Evolutionary conservation across 2,888 invertebrate genomes (phyloP), one percentile per base, ranked within the genome.

Genomic region (Urechis unicinctus): DNA sequence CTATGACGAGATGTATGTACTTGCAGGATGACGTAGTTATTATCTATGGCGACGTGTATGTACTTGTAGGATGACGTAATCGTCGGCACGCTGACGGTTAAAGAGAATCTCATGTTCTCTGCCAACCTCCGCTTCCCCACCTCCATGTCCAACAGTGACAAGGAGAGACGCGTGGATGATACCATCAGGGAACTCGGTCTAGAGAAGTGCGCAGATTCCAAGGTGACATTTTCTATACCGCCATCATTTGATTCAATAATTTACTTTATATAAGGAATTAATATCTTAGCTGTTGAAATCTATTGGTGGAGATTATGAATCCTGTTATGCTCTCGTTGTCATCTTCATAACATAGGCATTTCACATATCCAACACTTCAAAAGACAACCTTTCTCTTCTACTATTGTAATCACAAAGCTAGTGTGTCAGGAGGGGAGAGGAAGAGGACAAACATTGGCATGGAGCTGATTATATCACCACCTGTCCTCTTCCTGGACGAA

Each of bases 401-500:
- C n/a, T n/a, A n/a, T n/a, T n/a, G n/a, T n/a, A n/a, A n/a, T n/a
- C n/a, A n/a, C n/a, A n/a, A n/a, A n/a, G n/a, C n/a, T n/a, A n/a
- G 78, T 21, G 70, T 78, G n/a, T 78, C 78, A 3, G 78, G 78
- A 31, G 78, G 78, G 31, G 78, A 78, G 62, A 63, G 75, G 48
- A 78, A 78, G 63, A 64, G 78, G 28, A 72, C 72, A 29, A 75
- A 75, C 61, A 78, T 78, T 55, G 78, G 78, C 13, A 78, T 78
- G 78, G 78, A 78, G 64, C 62, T 78, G 64, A 74, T 78, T 55
- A 75, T 72, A 55, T 69, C 71, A 36, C 78, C 78, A 31, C 68
- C 69, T 24, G 70, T 78, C 13, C 68, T 78, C 22, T 78, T 78
- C 57, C 68, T 78, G 21, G 78, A 78, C 64, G 78, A 78, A 61